phyloP scores from a whole-genome alignment of 2,113 vertebrate genomes.

The Edolisoma coerulescens region DNA sequence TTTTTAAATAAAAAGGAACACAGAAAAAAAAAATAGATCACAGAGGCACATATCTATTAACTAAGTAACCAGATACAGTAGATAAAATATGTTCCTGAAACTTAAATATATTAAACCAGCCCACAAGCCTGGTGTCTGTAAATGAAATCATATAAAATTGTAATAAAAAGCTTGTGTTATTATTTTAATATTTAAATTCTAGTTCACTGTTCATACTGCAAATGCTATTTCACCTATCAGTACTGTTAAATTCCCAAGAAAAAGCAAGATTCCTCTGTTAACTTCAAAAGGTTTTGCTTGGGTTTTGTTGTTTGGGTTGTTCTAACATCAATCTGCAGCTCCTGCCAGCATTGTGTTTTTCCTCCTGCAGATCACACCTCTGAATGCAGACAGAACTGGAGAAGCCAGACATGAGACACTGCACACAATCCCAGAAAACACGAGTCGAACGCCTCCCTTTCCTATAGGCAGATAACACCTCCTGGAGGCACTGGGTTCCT shows the following conservation, averaged over 20 bases:
- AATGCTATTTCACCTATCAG: slow-evolving; percentile 51
- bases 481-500: not conserved
- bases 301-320: not conserved
- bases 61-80: slow-evolving; percentile 71
- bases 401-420: slow-evolving; percentile 25
- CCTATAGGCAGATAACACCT: not conserved
- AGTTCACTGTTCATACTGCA: slow-evolving; percentile 34
- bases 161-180: slow-evolving; percentile 61
- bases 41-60: slow-evolving; percentile 58
- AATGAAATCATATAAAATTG: slow-evolving; percentile 62
- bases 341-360: not conserved
- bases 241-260: slow-evolving; percentile 59
- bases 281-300: not conserved
- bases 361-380: not conserved
- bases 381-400: slow-evolving; percentile 12
- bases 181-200: slow-evolving; percentile 58
- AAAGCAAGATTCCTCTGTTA: slow-evolving; percentile 46
- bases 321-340: not conserved
- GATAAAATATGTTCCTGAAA: slow-evolving; percentile 77
- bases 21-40: slow-evolving; percentile 26
- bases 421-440: slow-evolving; percentile 17
- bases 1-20: slow-evolving; percentile 45
- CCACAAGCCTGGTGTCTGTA: slow-evolving; percentile 62
- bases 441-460: not conserved
- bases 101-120: slow-evolving; percentile 73